These are phyloP conservation scores for Todiramphus saurophagus DNA, from an alignment of 2,113 vertebrate species.

Conservation along the genomic window DNA sequence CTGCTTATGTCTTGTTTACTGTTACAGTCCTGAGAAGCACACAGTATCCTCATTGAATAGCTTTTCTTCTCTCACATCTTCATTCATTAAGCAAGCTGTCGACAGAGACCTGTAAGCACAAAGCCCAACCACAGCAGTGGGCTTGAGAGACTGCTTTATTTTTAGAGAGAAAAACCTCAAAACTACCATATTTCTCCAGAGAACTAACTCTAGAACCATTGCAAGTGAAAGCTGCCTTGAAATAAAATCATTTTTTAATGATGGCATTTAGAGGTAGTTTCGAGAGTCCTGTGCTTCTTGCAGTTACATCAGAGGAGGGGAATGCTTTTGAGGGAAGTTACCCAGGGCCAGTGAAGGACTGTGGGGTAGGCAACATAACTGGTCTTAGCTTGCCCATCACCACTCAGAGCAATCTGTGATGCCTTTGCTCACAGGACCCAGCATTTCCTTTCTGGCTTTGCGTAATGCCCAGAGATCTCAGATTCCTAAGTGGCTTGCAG, in stretches of 20 bases:
- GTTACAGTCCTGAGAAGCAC: constrained; percentile 1
- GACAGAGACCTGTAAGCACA: background rate
- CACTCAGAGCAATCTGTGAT: background rate
- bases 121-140: background rate
- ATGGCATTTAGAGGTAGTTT: background rate
- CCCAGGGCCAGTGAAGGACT: background rate
- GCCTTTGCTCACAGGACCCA: constrained; percentile 4
- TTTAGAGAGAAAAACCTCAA: constrained; percentile 8
- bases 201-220: background rate
- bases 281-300: background rate
- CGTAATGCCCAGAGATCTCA: background rate
- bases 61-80: constrained; percentile 35
- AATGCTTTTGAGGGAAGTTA: background rate
- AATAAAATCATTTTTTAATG: background rate
- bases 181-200: background rate
- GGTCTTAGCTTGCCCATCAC: background rate
- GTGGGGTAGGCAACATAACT: background rate
- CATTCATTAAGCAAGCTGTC: constrained; percentile 45
- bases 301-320: background rate
- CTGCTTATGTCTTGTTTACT: background rate
- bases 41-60: background rate
- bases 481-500: constrained; percentile 49
- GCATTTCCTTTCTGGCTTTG: background rate
- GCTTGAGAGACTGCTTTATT: constrained; percentile 21
- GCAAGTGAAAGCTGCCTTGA: constrained; percentile 4